Percentiles rank a stretch among this genome's conserved stretches.
phyloP scores from a whole-genome alignment of 2,888 invertebrate genomes.

The Chloroclysta siterata region DNA sequence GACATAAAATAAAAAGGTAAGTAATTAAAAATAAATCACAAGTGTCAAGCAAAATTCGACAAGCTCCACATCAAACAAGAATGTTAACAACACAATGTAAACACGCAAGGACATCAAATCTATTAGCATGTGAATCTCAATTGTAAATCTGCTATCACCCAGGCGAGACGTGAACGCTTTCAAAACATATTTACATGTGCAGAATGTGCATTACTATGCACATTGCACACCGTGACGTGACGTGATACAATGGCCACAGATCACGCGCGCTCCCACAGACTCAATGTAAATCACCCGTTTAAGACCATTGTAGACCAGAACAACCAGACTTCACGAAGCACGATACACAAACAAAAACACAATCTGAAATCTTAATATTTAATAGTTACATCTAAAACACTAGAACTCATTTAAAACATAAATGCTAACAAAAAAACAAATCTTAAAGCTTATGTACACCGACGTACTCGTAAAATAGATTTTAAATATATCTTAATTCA shows the following conservation, averaged over 20 bases:
- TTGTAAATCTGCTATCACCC: conserved; percentile 39
- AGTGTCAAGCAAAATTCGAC: not conserved
- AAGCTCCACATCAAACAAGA: conserved; percentile 10
- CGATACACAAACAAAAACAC: conserved; percentile 14
- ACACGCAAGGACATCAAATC: conserved; percentile 31
- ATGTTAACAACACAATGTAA: conserved; percentile 18
- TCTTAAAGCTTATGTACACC: conserved; percentile 32
- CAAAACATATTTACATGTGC: conserved; percentile 46
- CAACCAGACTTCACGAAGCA: conserved; percentile 12
- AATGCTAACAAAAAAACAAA: conserved; percentile 16
- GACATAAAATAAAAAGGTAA: no score
- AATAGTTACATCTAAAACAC: conserved; percentile 17
- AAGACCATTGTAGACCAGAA: conserved; percentile 48
- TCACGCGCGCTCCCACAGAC: conserved; percentile 52
- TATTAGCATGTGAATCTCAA: conserved; percentile 43
- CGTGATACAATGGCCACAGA: conserved; percentile 58
- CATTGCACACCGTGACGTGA: conserved; percentile 33
- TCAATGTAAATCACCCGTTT: conserved; percentile 60
- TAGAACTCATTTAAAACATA: conserved; percentile 15
- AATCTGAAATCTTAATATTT: conserved; percentile 13
- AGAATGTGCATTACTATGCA: conserved; percentile 36
- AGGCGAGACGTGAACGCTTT: conserved; percentile 41
- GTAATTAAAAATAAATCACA: no score
- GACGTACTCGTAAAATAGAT: conserved; percentile 16
- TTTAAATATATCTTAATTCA: conserved; percentile 12